Percentiles rank a stretch among this genome's conserved stretches.
Evolutionary conservation across 35 echinoderm and acorn worm genomes (phyloP).

Genomic region (Anneissia japonica): DNA sequence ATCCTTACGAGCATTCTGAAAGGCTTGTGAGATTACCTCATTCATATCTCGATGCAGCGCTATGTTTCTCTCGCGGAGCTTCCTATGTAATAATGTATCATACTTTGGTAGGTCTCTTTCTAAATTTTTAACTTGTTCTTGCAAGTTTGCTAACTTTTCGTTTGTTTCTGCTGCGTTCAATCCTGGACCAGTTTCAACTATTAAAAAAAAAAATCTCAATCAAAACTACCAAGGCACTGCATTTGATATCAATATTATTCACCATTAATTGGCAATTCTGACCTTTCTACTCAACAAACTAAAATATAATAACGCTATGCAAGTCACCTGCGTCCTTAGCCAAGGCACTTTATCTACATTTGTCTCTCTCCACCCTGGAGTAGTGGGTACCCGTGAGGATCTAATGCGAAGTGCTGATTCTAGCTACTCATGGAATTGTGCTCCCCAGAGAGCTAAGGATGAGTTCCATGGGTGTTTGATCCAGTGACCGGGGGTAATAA

Average conservation of each 20-base stretch:
- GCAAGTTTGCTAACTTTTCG: neutral
- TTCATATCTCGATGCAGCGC: conserved; percentile 31
- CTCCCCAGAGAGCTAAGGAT: too few species aligned
- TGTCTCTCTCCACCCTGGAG: too few species aligned
- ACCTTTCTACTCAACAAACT: neutral
- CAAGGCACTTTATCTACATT: too few species aligned
- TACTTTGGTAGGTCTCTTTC: conserved; percentile 28
- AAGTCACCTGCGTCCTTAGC: too few species aligned
- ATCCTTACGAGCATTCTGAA: conserved; percentile 42
- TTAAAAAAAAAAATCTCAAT: neutral
- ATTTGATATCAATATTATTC: conserved; percentile 5
- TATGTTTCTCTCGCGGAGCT: conserved; percentile 53
- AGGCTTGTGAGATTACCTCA: conserved; percentile 32
- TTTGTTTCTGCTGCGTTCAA: neutral
- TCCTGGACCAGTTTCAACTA: neutral
- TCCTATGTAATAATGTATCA: conserved; percentile 54
- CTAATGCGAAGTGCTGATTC: too few species aligned
- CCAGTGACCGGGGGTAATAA: too few species aligned
- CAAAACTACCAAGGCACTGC: neutral
- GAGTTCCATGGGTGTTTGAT: too few species aligned
- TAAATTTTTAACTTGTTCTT: neutral
- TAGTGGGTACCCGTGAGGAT: too few species aligned
- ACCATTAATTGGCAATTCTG: conserved; percentile 4
- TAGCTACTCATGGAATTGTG: too few species aligned
- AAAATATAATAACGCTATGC: neutral